Evolutionary conservation across 2,888 invertebrate genomes (phyloP).

Genomic region (Pseudoips prasinana): DNA sequence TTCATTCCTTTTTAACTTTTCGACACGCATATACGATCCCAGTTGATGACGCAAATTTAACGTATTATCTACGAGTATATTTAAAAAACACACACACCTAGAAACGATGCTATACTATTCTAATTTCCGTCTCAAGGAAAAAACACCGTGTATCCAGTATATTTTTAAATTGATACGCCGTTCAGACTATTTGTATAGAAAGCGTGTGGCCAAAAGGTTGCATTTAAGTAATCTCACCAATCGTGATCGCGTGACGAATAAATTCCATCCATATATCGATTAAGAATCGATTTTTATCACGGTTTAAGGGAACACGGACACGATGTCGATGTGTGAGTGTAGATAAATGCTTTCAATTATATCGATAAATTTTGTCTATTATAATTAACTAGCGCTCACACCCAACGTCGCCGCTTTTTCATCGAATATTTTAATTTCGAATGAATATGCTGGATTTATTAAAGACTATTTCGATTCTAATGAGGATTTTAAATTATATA

Average conservation of each 20-base stretch:
- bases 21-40: no score
- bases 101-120: no score
- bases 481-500: constrained; percentile 36
- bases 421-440: constrained; percentile 31
- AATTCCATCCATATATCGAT: constrained; percentile 55
- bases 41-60: no score
- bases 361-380: constrained; percentile 65
- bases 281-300: constrained; percentile 64
- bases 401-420: constrained; percentile 28
- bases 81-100: no score
- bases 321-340: constrained; percentile 47
- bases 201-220: constrained; percentile 40
- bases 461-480: constrained; percentile 37
- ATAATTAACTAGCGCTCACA: constrained; percentile 49
- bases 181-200: constrained; percentile 35
- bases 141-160: no score
- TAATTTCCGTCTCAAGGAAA: no score
- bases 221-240: constrained; percentile 39
- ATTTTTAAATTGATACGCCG: constrained; percentile 26
- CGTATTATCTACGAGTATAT: no score
- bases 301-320: constrained; percentile 50
- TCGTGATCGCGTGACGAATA: constrained; percentile 60
- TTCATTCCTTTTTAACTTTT: no score
- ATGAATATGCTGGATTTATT: constrained; percentile 34
- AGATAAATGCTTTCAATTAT: constrained; percentile 61